Evolutionary conservation across 1,140 invertebrate species (phyloP).

Genomic region (Drosophila navojoa): DNA sequence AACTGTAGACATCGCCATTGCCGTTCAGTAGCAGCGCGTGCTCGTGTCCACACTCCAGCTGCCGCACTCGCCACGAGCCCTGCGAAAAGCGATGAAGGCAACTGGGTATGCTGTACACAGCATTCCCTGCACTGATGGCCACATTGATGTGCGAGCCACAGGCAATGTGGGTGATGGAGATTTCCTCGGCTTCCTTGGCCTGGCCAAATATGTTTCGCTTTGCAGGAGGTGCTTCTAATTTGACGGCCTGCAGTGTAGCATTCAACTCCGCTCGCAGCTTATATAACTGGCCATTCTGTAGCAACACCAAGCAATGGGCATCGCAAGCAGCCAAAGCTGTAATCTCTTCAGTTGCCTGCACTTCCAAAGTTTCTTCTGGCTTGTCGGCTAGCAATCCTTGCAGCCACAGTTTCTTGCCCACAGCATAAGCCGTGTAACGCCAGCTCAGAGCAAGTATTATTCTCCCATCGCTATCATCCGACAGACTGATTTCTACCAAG

Average conservation of each 20-base stretch:
- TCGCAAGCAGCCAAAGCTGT: constrained; percentile 60
- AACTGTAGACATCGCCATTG: constrained; percentile 90
- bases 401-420: constrained; percentile 44
- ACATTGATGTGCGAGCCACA: constrained; percentile 84
- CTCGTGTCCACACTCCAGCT: constrained; percentile 91
- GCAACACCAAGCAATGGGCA: constrained; percentile 62
- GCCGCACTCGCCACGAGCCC: constrained; percentile 85
- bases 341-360: constrained; percentile 42
- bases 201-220: constrained; percentile 67
- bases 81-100: constrained; percentile 85
- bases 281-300: constrained; percentile 62
- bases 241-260: constrained; percentile 46
- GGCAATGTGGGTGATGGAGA: constrained; percentile 78
- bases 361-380: constrained; percentile 43
- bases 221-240: constrained; percentile 44
- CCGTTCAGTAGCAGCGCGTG: constrained; percentile 90
- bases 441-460: constrained; percentile 60
- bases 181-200: constrained; percentile 21
- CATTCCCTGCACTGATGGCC: constrained; percentile 85
- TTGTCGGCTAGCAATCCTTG: constrained; percentile 41
- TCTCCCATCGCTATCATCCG: constrained; percentile 10
- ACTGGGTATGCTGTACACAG: constrained; percentile 86
- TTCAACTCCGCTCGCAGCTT: constrained; percentile 46
- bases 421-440: constrained; percentile 66
- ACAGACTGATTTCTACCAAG: constrained; percentile 54